Percentiles rank a stretch among this genome's conserved stretches.
These are phyloP conservation scores for Physella acuta DNA, from an alignment of 1,140 invertebrate genomes.

Conservation along the genomic window DNA sequence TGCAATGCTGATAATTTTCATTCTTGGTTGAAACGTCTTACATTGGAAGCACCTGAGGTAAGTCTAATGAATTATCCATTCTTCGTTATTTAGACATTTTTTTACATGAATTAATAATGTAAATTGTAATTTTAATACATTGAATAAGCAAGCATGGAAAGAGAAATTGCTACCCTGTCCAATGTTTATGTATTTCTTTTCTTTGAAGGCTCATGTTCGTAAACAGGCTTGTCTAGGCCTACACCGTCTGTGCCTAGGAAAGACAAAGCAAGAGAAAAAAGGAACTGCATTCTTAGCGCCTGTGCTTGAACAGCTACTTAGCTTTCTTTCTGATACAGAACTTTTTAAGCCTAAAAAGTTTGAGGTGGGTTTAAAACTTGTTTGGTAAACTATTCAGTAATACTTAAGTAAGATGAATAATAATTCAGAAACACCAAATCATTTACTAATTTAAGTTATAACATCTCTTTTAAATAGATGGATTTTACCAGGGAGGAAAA, in stretches of 20 bases:
- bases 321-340: conserved; percentile 79
- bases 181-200: no score
- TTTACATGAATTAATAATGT: not conserved
- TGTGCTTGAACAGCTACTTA: conserved; percentile 76
- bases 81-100: conserved; percentile 12
- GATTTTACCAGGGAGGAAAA: conserved; percentile 65
- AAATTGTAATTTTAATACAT: not conserved
- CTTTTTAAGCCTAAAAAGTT: conserved; percentile 74
- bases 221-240: conserved; percentile 85
- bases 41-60: conserved; percentile 79
- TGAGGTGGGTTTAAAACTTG: conserved; percentile 44
- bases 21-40: conserved; percentile 74
- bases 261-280: conserved; percentile 65
- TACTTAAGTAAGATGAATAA: no score
- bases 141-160: no score
- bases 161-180: no score
- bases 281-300: conserved; percentile 70
- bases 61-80: no score
- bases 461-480: conserved; percentile 38
- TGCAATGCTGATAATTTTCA: conserved; percentile 71
- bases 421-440: no score
- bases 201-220: conserved; percentile 71
- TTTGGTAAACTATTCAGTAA: not conserved
- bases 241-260: conserved; percentile 80
- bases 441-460: no score